Evolutionary conservation across 2,113 vertebrate genomes (phyloP).

Genomic region (Callipepla squamata): DNA sequence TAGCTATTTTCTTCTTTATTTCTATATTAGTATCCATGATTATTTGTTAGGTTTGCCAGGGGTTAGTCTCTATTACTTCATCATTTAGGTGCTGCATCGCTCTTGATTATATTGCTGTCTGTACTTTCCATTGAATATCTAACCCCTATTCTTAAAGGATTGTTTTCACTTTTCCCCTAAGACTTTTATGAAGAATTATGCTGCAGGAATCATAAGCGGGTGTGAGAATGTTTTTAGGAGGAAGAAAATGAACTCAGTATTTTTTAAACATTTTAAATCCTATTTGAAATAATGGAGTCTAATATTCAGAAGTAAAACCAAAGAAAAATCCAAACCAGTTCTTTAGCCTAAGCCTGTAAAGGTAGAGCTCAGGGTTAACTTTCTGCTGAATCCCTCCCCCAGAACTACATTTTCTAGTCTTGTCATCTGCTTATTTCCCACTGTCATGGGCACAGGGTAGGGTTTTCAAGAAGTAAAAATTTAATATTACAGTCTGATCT

Average conservation of each 20-base stretch:
- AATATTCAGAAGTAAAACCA: neutral
- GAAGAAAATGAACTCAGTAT: neutral
- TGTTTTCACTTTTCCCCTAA: neutral
- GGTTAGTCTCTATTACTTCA: neutral
- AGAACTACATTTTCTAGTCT: neutral
- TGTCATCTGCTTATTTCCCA: neutral
- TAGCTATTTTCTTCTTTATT: neutral
- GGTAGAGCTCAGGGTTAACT: neutral
- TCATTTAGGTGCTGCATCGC: neutral
- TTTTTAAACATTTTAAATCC: conserved; percentile 17
- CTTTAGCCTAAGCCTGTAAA: neutral
- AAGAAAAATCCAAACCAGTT: neutral
- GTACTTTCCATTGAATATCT: neutral
- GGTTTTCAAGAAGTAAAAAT: neutral
- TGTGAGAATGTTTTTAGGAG: neutral
- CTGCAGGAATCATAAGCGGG: neutral
- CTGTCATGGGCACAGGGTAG: neutral
- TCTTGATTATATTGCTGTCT: neutral
- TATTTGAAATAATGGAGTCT: neutral
- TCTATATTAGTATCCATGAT: neutral
- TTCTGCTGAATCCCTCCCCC: neutral
- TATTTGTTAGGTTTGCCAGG: neutral
- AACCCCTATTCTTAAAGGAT: neutral
- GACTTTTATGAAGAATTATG: neutral
- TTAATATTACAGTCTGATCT: neutral